Percentiles rank a stretch among this genome's conserved stretches.
Conservation (phyloP, 2,888 invertebrate species). For the Abscondita cerata region DNA sequence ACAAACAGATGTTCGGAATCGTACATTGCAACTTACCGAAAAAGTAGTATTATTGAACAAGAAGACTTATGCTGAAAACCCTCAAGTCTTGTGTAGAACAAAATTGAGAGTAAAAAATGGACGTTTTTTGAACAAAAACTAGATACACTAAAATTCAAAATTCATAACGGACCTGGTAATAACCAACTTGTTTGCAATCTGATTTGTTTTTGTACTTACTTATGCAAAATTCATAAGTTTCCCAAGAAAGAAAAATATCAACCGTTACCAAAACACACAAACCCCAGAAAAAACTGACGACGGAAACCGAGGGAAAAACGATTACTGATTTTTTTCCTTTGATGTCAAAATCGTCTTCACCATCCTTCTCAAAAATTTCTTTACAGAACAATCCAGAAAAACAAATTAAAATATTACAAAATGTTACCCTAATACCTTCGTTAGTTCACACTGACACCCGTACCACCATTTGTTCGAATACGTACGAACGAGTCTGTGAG, state of each 20-base stretch:
- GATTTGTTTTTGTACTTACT: neutral
- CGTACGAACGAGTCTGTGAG: too few relatives aligned
- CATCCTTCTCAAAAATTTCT: neutral
- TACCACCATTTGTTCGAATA: too few relatives aligned
- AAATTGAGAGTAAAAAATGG: neutral
- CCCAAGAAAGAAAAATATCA: neutral
- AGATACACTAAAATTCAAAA: neutral
- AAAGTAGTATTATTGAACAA: too few relatives aligned
- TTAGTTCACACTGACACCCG: too few relatives aligned
- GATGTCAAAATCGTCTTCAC: neutral
- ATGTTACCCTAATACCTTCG: neutral
- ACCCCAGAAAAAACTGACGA: too few relatives aligned
- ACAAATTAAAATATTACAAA: neutral
- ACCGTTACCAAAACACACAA: too few relatives aligned
- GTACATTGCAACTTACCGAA: too few relatives aligned
- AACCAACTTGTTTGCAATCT: neutral
- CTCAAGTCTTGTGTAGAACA: too few relatives aligned
- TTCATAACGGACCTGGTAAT: neutral
- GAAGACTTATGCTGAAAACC: too few relatives aligned
- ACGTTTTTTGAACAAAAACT: neutral
- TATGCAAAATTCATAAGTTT: neutral
- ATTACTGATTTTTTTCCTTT: neutral
- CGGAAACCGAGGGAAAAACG: too few relatives aligned
- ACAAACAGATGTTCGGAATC: neutral
- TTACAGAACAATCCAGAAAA: too few relatives aligned